Evolutionary conservation across 1,140 invertebrate species (phyloP), one percentile per base, ranked within the genome.

Genomic region (Laupala kohalensis): DNA sequence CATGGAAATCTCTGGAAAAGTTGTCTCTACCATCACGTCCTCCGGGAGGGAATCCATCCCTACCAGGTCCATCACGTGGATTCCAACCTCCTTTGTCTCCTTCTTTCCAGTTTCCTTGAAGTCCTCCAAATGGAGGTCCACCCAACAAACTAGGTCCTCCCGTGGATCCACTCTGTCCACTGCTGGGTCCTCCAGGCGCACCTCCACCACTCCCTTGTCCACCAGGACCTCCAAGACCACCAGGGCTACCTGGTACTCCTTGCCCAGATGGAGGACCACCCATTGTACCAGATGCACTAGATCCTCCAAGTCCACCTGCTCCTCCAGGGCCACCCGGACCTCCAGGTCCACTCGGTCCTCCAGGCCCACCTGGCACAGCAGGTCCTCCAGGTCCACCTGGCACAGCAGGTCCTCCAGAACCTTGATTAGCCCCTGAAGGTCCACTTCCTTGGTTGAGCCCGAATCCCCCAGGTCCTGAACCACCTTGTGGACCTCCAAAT

Each of bases 351-450:
- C 69, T 28, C 19, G 26, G 63, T 4, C 73, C 76, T 64, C 71
- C 74, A 53, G 77, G 76, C 67, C 76, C 77, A 69, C 79, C 19
- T 53, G 37, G 4, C 19, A 9, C 78, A 4, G 74, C 68, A 63
- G 73, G 71, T 64, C 76, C 75, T 15, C 74, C 72, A 4, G 74
- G 74, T 24, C 75, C 75, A 70, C 77, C 76, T 23, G 76, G 75
- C 67, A 74, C 73, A 15, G 74, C 74, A 25, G 67, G 13, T 26
- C 67, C 66, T n/a, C 67, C 27, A 19, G 29, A 29, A 9, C 67
- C 67, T n/a, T 68, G 67, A 25, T 68, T 68, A 68, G 4, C 23
- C 4, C 67, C 28, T 4, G 26, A n/a, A 15, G 29, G 23, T 19
- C 12, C 13, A 27, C 12, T 5, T 23, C 67, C 67, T n/a, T 68